Percentiles rank a stretch among this genome's conserved stretches.
phyloP scores from a whole-genome alignment of 2,888 invertebrate species.

The Carpatolechia fugitivella region DNA sequence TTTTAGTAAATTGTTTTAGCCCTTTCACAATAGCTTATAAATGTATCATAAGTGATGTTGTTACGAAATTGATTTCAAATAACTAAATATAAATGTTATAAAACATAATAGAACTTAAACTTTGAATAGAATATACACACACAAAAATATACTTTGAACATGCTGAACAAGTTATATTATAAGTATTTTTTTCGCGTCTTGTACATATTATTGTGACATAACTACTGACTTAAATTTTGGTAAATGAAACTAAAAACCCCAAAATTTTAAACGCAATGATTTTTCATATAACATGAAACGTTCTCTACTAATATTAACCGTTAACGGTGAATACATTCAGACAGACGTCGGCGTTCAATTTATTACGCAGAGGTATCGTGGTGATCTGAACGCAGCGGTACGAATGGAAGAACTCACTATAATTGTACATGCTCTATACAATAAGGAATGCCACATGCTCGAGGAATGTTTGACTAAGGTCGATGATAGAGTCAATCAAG shows the following conservation, averaged over 20 bases:
- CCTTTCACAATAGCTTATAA: constrained; percentile 1
- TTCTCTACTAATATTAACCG: constrained; percentile 35
- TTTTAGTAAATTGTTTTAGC: constrained; percentile 26
- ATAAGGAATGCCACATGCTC: constrained; percentile 17
- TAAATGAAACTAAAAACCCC: too few relatives aligned
- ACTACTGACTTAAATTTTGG: too few relatives aligned
- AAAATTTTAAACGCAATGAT: too few relatives aligned
- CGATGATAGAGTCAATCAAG: not conserved
- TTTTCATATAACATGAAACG: not conserved
- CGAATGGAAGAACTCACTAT: constrained; percentile 40
- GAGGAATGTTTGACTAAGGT: not conserved
- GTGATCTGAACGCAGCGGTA: constrained; percentile 44
- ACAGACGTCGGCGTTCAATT: constrained; percentile 59
- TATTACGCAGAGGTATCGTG: constrained; percentile 59
- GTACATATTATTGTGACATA: too few relatives aligned
- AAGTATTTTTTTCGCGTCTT: too few relatives aligned
- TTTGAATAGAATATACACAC: too few relatives aligned
- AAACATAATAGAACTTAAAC: too few relatives aligned
- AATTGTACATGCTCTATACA: constrained; percentile 24
- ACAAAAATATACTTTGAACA: too few relatives aligned
- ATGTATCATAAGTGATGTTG: too few relatives aligned
- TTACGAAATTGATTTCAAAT: too few relatives aligned
- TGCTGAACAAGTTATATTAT: too few relatives aligned
- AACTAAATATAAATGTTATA: too few relatives aligned
- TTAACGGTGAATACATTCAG: constrained; percentile 60